These are phyloP conservation scores for Scaptomyza caliginosa DNA, from an alignment of 2,888 invertebrate species.

Conservation along the genomic window DNA sequence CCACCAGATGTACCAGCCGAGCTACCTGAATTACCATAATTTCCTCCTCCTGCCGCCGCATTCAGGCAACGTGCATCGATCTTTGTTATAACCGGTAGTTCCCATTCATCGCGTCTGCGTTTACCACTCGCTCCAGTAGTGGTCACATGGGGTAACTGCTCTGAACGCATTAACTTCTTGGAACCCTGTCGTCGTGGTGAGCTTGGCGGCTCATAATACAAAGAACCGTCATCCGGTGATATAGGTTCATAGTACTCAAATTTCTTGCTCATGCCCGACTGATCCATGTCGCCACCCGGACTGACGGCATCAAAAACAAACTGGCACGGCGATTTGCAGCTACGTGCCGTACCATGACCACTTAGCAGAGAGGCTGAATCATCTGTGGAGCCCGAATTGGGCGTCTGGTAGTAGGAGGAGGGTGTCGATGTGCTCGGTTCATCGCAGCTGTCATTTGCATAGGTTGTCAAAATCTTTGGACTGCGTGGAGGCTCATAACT, in stretches of 20 bases:
- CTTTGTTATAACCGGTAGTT: constrained; percentile 68
- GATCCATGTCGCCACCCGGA: constrained; percentile 70
- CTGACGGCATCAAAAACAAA: constrained; percentile 86
- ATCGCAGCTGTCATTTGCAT: constrained; percentile 81
- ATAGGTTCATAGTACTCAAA: constrained; percentile 83
- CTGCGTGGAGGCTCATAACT: constrained; percentile 82
- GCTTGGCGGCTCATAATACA: constrained; percentile 69
- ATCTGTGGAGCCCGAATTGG: constrained; percentile 79
- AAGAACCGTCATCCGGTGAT: constrained; percentile 78
- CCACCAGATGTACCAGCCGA: constrained; percentile 26
- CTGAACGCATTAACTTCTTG: constrained; percentile 64
- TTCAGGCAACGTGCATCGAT: constrained; percentile 72
- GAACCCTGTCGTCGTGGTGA: constrained; percentile 73
- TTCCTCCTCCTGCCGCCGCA: constrained; percentile 40
- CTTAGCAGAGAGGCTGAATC: constrained; percentile 72
- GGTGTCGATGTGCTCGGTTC: constrained; percentile 73
- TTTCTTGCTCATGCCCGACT: constrained; percentile 65
- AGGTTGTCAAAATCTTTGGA: constrained; percentile 84
- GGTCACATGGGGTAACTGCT: constrained; percentile 59
- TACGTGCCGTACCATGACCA: constrained; percentile 71
- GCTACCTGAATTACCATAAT: constrained; percentile 39
- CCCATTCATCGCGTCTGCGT: constrained; percentile 76
- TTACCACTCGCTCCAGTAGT: constrained; percentile 50
- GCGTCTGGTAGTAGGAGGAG: constrained; percentile 82
- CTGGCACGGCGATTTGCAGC: constrained; percentile 87